Percentiles rank a stretch among this genome's conserved stretches.
Conservation (phyloP, 2,797 vertebrate genomes). For the Brotula barbata region DNA sequence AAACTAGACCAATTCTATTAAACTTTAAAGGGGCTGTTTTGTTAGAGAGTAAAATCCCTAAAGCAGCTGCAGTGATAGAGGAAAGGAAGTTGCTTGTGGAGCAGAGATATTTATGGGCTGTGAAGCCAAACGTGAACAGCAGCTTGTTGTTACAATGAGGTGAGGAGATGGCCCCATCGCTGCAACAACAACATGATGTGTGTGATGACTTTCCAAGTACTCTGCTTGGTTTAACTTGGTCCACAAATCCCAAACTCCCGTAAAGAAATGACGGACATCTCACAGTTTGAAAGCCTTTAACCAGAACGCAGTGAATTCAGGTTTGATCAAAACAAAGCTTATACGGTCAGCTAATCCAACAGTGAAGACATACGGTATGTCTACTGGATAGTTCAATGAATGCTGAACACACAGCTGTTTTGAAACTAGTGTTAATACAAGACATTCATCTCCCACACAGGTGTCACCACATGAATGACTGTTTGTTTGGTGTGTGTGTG, state of each 20-base stretch:
- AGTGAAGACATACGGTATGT: neutral
- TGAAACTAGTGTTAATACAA: constrained; percentile 19
- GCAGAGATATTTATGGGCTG: constrained; percentile 40
- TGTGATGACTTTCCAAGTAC: constrained; percentile 53
- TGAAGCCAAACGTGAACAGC: constrained; percentile 57
- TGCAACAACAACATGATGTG: constrained; percentile 59
- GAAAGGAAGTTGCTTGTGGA: constrained; percentile 43
- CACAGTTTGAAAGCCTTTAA: constrained; percentile 25
- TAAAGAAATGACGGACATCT: constrained; percentile 34
- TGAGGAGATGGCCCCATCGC: constrained; percentile 48
- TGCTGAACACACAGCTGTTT: constrained; percentile 32
- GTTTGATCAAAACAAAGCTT: constrained; percentile 10
- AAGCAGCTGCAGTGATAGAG: constrained; percentile 45
- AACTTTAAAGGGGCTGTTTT: constrained; percentile 27
- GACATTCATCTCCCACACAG: constrained; percentile 30
- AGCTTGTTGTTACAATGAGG: constrained; percentile 60
- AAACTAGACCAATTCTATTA: neutral
- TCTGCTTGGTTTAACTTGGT: constrained; percentile 30
- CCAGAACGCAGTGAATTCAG: constrained; percentile 2
- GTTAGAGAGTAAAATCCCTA: constrained; percentile 29
- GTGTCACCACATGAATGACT: constrained; percentile 34
- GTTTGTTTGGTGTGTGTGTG: constrained; percentile 26
- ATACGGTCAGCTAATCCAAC: constrained; percentile 5
- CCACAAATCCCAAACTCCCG: constrained; percentile 22
- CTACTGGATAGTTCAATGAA: neutral